These are phyloP conservation scores for Procambarus virginalis DNA, from an alignment of 1,140 invertebrate species.

Conservation along the genomic window DNA sequence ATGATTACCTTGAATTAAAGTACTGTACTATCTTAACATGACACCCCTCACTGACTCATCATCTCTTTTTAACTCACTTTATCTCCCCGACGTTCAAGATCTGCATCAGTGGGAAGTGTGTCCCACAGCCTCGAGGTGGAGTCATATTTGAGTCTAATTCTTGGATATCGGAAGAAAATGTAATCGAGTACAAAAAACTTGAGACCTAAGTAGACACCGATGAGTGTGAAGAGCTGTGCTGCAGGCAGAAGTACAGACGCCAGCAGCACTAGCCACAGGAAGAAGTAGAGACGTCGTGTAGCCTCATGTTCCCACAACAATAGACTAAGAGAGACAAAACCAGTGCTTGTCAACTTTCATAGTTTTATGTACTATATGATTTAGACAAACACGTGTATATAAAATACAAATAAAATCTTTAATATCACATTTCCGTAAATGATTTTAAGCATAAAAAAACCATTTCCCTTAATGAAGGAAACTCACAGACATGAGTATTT, in stretches of 20 bases:
- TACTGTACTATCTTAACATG: background rate
- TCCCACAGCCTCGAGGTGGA: slow-evolving; percentile 73
- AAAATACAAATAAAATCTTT: too few relatives aligned
- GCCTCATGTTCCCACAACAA: slow-evolving; percentile 74
- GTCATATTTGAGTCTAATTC: slow-evolving; percentile 74
- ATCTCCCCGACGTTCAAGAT: slow-evolving; percentile 73
- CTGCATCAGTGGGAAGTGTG: slow-evolving; percentile 74
- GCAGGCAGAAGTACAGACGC: slow-evolving; percentile 72
- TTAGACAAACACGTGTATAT: too few relatives aligned
- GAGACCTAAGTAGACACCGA: slow-evolving; percentile 72
- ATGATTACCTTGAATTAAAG: too few relatives aligned
- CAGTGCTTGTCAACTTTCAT: too few relatives aligned
- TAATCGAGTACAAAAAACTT: slow-evolving; percentile 75
- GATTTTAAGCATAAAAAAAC: too few relatives aligned
- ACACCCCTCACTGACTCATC: background rate
- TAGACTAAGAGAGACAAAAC: slow-evolving; percentile 70
- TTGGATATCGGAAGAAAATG: slow-evolving; percentile 74
- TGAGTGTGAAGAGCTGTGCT: slow-evolving; percentile 71
- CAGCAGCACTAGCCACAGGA: slow-evolving; percentile 71
- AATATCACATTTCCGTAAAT: too few relatives aligned
- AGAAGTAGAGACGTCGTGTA: slow-evolving; percentile 73
- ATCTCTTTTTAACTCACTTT: slow-evolving; percentile 22
- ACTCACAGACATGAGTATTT: too few relatives aligned
- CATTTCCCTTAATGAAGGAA: too few relatives aligned
- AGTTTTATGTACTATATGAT: too few relatives aligned